Evolutionary conservation across 1,140 invertebrate species (phyloP), one percentile per base, ranked within the genome.

Genomic region (Pissodes strobi): DNA sequence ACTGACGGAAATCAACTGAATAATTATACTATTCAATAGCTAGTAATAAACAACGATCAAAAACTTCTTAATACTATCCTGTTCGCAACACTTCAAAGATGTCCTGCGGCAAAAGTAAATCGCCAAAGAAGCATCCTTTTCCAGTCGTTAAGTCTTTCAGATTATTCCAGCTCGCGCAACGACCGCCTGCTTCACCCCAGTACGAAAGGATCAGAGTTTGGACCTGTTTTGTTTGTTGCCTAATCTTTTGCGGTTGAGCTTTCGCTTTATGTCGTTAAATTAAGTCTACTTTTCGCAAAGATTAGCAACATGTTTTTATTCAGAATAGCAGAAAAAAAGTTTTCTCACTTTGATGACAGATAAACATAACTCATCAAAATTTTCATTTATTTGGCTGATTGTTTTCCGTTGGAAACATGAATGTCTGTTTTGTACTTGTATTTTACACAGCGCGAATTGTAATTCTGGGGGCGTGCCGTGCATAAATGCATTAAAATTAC

Each of bases 181-280:
- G n/a, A 19, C 18, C 37, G 34, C 48, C 61, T 56, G 51, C 39
- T 37, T 25, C 39, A n/a, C 22, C 46, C 17, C 51, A 9, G 23
- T 15, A 48, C 61, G 59, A 43, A 53, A 53, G 52, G 51, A 55
- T 64, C 51, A 55, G 43, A 38, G 19, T 34, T 43, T 45, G 18
- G 18, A 48, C 38, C 51, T 62, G 59, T 64, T 64, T 64, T 64
- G 61, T 64, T 64, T 64, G 61, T 64, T 46, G 61, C 22, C 39
- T 64, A 56, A 64, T 64, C 61, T 56, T 64, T 48, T 48, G 45
- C 49, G 48, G 39, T 41, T 49, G 48, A 45, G 37, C 49, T 25
- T 39, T 51, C 22, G 38, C 55, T 60, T 38, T 9, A 39, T 18
- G 57, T 49, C 43, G 37, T 60, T 49, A 60, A 60, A 60, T 49